Evolutionary conservation across 2,113 vertebrate species (phyloP), one percentile per base, ranked within the genome.

Genomic region (Riparia riparia): DNA sequence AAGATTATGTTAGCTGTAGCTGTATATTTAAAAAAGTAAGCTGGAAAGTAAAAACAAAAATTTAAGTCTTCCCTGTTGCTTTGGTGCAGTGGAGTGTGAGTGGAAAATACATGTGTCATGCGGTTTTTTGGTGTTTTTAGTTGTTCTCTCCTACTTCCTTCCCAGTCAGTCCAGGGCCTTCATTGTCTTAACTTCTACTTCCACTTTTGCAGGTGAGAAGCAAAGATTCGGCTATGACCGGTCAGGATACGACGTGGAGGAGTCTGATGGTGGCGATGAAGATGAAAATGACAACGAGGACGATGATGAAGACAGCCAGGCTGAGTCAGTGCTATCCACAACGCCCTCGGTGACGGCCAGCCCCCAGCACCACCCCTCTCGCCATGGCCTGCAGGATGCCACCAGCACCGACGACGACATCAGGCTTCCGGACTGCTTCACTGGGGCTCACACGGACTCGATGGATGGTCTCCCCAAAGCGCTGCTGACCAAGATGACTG

Each of bases 251-350:
- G 99, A 99, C 3, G 99, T 96, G 12, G 99, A 99, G 20, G 99
- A 99, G 87, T 99, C 99, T 0, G 99, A 99, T 11, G 98, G 98
- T 28, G 97, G 98, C 0, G 99, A 99, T 13, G 99, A 99, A 54
- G 99, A 99, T 37, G 99, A 99, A 12, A 99, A 99, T 19, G 99
- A 99, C 60, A 99, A 99, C 0, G 99, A 99, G 32, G 99, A 99
- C 4, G 99, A 99, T 5, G 99, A 99, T 57, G 99, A 99, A n/a
- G 99, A 99, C 97, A 99, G 99, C 96, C 99, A 99, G 97, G 98
- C 99, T 1, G 99, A 99, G 86, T 99, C 99, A 0, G 98, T 98
- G n/a, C 97, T 99, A 14, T 99, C 99, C 14, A 98, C 99, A 12
- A 98, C 99, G 4, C 99, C 99, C 7, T 99, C 99, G 0, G 99